These are phyloP conservation scores for Brenthis hecate DNA, from an alignment of 2,888 invertebrate genomes.

Conservation along the genomic window DNA sequence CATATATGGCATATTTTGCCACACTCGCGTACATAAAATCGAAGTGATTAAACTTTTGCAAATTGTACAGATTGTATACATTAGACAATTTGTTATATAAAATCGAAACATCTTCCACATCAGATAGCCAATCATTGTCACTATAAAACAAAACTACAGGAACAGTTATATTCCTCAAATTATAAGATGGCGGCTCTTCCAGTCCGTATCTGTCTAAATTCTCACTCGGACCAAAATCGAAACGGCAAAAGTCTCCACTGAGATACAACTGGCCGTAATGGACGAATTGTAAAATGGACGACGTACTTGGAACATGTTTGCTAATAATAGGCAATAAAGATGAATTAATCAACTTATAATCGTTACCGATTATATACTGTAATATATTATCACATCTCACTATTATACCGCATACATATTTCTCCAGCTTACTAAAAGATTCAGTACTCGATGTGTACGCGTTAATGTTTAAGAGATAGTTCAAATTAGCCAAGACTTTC, in stretches of 20 bases:
- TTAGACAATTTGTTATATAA: constrained; percentile 71
- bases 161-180: constrained; percentile 51
- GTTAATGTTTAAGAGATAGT: constrained; percentile 48
- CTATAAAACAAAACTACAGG: constrained; percentile 64
- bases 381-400: constrained; percentile 55
- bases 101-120: constrained; percentile 72
- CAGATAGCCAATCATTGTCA: constrained; percentile 72
- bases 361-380: constrained; percentile 52
- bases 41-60: constrained; percentile 84
- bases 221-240: constrained; percentile 52
- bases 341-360: constrained; percentile 55
- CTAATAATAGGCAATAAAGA: constrained; percentile 82
- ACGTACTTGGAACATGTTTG: constrained; percentile 83
- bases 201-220: constrained; percentile 71
- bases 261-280: constrained; percentile 67
- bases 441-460: constrained; percentile 50
- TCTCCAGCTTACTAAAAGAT: constrained; percentile 52
- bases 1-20: constrained; percentile 78
- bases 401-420: constrained; percentile 50
- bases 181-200: constrained; percentile 59
- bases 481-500: constrained; percentile 35
- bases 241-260: constrained; percentile 62
- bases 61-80: constrained; percentile 68
- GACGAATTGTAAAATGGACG: constrained; percentile 76
- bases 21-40: constrained; percentile 85